These are phyloP conservation scores for Fundulus diaphanus DNA, from an alignment of 2,797 vertebrate genomes.

Conservation along the genomic window DNA sequence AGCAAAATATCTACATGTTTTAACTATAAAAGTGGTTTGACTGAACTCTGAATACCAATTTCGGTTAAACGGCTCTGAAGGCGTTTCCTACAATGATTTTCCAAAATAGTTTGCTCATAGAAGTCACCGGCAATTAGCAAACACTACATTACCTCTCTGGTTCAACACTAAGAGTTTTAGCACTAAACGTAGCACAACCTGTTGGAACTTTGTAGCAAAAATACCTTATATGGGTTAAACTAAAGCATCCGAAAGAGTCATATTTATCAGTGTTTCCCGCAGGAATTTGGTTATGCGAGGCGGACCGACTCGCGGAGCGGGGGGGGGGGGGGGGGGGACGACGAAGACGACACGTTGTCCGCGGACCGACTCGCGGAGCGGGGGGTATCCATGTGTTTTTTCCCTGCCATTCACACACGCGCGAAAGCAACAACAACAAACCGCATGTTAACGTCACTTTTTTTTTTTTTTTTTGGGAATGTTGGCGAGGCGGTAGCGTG, in stretches of 20 bases:
- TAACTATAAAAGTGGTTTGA: neutral
- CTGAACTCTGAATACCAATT: neutral
- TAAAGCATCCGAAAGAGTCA: conserved; percentile 25
- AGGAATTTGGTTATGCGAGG: too few species aligned
- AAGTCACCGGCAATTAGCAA: neutral
- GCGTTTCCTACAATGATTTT: conserved; percentile 11
- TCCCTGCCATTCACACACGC: too few species aligned
- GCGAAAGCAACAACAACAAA: too few species aligned
- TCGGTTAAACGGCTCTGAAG: neutral
- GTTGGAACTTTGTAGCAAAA: conserved; percentile 12
- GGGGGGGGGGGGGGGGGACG: too few species aligned
- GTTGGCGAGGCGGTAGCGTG: too few species aligned
- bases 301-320: too few species aligned
- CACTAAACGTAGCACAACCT: conserved; percentile 42
- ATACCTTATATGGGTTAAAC: conserved; percentile 16
- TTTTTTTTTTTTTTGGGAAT: too few species aligned
- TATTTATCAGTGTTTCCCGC: too few species aligned
- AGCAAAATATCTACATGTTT: neutral
- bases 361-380: too few species aligned
- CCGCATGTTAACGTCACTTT: too few species aligned
- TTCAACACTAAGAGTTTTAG: conserved; percentile 59
- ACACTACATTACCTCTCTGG: conserved; percentile 10
- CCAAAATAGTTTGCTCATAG: neutral
- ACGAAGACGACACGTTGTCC: too few species aligned
- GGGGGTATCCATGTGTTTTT: too few species aligned